Evolutionary conservation across 1,140 invertebrate genomes (phyloP), one percentile per base, ranked within the genome.

Genomic region (Pteromalus puparum): DNA sequence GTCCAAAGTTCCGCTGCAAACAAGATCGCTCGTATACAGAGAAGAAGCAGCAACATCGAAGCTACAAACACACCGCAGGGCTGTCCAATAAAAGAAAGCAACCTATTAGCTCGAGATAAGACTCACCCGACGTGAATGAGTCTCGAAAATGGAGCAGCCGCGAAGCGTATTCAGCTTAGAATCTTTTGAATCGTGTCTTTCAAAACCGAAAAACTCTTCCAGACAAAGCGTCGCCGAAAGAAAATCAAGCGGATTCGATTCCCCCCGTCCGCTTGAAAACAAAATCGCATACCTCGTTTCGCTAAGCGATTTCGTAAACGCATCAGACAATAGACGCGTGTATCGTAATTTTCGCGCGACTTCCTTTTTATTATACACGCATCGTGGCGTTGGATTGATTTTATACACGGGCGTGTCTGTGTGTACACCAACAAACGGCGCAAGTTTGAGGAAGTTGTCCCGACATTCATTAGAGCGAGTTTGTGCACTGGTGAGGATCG

Each of bases 391-490:
- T 5, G 12, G 46, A 18, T 48, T 48, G 48, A 53, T 53, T 53
- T 53, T 53, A 53, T 18, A 53, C 48, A 53, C 15, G 18, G 48
- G 18, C 38, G 9, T 12, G 5, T 34, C 13, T 2, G 46, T 48
- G 10, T 48, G 7, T 61, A n/a, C 4, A n/a, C 6, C 21, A 7
- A n/a, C 18, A 61, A 21, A 61, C 53, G 21, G 6, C 21, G 53
- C 18, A 61, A 61, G 21, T 61, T 61, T 61, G 18, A 9, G 13
- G 9, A 73, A 73, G 12, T 81, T 81, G 7, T 46, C 53, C 70
- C 34, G 42, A 74, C 68, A 38, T 61, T 68, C 34, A 74, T 81
- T 81, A 53, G 73, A 74, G 48, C 6, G 30, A 70, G 30, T 70
- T 79, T 70, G 4, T 10, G 61, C 21, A n/a, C 15, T n/a, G n/a